Percentiles rank a stretch among this genome's conserved stretches.
Conservation (phyloP, 2,888 invertebrate species). For the Ryuthela nishihirai region DNA sequence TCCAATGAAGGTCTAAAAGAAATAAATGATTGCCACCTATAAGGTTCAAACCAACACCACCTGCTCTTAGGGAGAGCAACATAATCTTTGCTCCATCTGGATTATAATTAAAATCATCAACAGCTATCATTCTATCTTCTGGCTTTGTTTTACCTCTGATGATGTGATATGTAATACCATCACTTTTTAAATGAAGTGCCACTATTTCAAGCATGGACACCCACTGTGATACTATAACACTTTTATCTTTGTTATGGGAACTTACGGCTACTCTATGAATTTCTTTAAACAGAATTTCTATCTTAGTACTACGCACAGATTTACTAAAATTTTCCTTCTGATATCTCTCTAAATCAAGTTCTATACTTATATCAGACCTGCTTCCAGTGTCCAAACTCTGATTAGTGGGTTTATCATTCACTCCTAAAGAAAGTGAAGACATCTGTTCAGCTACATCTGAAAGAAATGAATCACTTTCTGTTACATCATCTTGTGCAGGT, state of each 20-base stretch:
- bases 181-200: slow-evolving; percentile 59
- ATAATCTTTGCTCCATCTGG: slow-evolving; percentile 59
- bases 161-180: slow-evolving; percentile 59
- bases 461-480: too few relatives aligned
- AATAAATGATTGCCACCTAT: slow-evolving; percentile 88
- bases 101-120: slow-evolving; percentile 67
- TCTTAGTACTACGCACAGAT: slow-evolving; percentile 10
- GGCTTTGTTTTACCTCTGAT: slow-evolving; percentile 75
- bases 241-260: slow-evolving; percentile 28
- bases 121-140: slow-evolving; percentile 64
- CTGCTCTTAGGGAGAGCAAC: slow-evolving; percentile 84
- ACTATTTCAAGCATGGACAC: slow-evolving; percentile 73
- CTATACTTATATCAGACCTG: too few relatives aligned
- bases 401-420: too few relatives aligned
- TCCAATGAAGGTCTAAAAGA: slow-evolving; percentile 91
- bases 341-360: too few relatives aligned
- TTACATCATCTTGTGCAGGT: not conserved
- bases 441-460: too few relatives aligned
- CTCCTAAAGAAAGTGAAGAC: too few relatives aligned
- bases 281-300: slow-evolving; percentile 3
- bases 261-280: slow-evolving; percentile 5
- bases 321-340: too few relatives aligned
- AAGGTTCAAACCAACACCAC: slow-evolving; percentile 91
- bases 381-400: too few relatives aligned
- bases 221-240: slow-evolving; percentile 88